Percentiles rank a stretch among this genome's conserved stretches.
These are phyloP conservation scores for Sympetrum striolatum DNA, from an alignment of 2,888 invertebrate genomes.

Conservation along the genomic window DNA sequence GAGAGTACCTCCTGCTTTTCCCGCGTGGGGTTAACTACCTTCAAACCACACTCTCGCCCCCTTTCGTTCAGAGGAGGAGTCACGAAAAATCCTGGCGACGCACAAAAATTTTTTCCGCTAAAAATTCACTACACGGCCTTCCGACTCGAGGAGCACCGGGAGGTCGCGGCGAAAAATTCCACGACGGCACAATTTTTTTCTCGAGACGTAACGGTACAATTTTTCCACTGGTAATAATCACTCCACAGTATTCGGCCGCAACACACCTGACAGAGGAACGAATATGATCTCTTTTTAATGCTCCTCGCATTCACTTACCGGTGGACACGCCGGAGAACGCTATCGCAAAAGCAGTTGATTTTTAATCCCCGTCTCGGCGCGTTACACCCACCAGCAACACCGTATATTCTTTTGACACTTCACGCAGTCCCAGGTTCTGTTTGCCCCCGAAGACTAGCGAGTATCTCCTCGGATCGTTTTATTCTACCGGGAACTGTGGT, in stretches of 20 bases:
- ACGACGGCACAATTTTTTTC: not conserved
- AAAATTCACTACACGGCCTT: not conserved
- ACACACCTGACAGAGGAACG: not conserved
- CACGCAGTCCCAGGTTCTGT: conserved; percentile 6
- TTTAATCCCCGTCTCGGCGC: not conserved
- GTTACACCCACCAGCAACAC: not conserved
- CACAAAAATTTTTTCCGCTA: not conserved
- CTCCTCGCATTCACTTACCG: not conserved
- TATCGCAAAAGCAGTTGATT: not conserved
- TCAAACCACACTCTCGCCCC: not conserved
- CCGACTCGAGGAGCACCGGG: not conserved
- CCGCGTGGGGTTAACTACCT: too few relatives aligned
- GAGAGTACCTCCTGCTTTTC: not conserved
- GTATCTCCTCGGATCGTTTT: conserved; percentile 49
- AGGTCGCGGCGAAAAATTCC: not conserved
- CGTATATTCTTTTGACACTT: not conserved
- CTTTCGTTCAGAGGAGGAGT: not conserved
- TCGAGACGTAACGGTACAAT: not conserved
- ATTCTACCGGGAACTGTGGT: conserved; percentile 68
- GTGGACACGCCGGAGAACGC: not conserved
- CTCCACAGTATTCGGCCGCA: not conserved
- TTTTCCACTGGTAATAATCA: not conserved
- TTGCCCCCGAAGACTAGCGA: conserved; percentile 36
- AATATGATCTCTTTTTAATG: not conserved
- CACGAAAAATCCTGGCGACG: not conserved